A percentile compares a stretch with the other conserved stretches of the same genome.
phyloP scores from a whole-genome alignment of 1,140 invertebrate genomes.

The Pararge aegeria region DNA sequence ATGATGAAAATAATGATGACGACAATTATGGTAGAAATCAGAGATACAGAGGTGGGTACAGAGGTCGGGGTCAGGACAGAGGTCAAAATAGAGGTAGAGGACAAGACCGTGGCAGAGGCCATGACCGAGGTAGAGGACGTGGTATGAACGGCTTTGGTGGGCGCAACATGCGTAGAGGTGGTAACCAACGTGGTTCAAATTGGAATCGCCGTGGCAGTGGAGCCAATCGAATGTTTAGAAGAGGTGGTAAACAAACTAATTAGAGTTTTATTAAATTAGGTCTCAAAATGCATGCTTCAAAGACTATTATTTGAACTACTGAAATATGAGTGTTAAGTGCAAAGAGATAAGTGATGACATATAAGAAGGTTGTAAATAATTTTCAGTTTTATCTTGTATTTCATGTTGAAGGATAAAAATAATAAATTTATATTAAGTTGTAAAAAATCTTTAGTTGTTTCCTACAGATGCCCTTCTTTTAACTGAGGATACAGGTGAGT shows the following conservation, averaged over 20 bases:
- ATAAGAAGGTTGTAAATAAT: constrained; percentile 70
- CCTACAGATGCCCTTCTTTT: constrained; percentile 41
- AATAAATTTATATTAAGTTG: constrained; percentile 62
- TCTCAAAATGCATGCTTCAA: constrained; percentile 36
- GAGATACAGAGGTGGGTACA: constrained; percentile 56
- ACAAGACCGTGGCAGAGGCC: constrained; percentile 41
- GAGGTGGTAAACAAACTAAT: constrained; percentile 63
- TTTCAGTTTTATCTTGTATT: constrained; percentile 69
- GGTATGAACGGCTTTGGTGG: constrained; percentile 24
- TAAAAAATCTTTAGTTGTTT: constrained; percentile 47
- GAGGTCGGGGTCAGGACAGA: constrained; percentile 48
- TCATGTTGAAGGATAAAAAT: constrained; percentile 58
- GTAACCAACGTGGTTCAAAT: constrained; percentile 46
- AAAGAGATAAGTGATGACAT: constrained; percentile 48
- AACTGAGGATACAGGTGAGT: constrained; percentile 54
- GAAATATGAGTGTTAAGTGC: constrained; percentile 56
- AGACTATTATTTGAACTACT: constrained; percentile 41
- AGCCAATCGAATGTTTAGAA: constrained; percentile 55
- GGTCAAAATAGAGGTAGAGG: constrained; percentile 42
- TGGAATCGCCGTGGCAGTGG: constrained; percentile 51
- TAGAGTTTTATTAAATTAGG: constrained; percentile 34
- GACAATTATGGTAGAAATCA: constrained; percentile 52
- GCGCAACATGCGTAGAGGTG: constrained; percentile 40
- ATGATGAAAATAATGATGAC: constrained; percentile 53
- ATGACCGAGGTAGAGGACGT: constrained; percentile 39